Percentiles rank a stretch among this genome's conserved stretches.
Evolutionary conservation across 2,888 invertebrate genomes (phyloP).

Genomic region (Halictus quadricinctus): DNA sequence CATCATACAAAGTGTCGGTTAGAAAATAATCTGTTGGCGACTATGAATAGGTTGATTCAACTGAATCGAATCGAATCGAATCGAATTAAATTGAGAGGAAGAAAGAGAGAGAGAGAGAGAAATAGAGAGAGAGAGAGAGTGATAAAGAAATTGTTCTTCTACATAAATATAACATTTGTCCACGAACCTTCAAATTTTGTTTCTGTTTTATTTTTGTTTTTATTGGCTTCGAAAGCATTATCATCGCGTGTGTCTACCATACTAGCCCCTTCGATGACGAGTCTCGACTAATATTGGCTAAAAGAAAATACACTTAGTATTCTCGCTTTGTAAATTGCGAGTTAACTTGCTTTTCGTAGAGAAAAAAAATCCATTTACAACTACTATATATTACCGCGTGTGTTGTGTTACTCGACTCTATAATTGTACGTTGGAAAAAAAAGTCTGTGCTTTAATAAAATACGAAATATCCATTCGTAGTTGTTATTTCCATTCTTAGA

Average conservation of each 20-base stretch:
- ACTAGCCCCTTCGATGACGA: background rate
- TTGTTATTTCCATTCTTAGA: conserved; percentile 1
- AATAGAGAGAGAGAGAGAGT: background rate
- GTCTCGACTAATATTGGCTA: conserved; percentile 2
- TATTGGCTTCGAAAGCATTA: background rate
- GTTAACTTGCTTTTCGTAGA: conserved; percentile 29
- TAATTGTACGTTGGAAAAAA: conserved; percentile 60
- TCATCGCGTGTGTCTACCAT: background rate
- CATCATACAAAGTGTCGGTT: conserved; percentile 82
- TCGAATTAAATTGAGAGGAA: background rate
- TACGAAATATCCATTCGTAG: conserved; percentile 25
- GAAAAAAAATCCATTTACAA: conserved; percentile 23
- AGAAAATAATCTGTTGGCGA: conserved; percentile 32
- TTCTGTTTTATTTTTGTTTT: conserved; percentile 25
- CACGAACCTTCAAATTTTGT: conserved; percentile 1
- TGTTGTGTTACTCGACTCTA: conserved; percentile 52
- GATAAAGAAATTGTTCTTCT: conserved; percentile 8
- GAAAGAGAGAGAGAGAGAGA: background rate
- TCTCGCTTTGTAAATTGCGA: conserved; percentile 41
- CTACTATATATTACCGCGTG: conserved; percentile 27
- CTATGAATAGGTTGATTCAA: conserved; percentile 3
- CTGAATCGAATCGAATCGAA: background rate
- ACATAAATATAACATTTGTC: conserved; percentile 17
- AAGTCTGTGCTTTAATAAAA: conserved; percentile 76
- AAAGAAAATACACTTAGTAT: conserved; percentile 30